These are phyloP conservation scores for Tetragonula clypearis DNA, from an alignment of 1,140 invertebrate species.

Conservation along the genomic window DNA sequence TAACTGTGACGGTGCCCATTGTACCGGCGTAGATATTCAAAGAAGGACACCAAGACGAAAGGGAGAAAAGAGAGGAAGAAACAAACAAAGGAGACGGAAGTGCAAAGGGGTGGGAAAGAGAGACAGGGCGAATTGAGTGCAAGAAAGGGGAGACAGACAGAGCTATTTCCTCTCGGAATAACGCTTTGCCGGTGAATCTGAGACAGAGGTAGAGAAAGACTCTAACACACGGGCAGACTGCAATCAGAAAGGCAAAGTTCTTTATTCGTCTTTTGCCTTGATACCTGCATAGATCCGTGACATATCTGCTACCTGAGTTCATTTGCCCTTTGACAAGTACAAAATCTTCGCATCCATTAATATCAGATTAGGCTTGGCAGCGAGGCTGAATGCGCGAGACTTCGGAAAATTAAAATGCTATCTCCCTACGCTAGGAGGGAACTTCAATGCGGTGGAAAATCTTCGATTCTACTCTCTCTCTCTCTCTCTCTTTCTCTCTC, in stretches of 20 bases:
- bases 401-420: not conserved
- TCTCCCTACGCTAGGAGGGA: not conserved
- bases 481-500: too few relatives aligned
- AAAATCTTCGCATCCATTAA: conserved; percentile 36
- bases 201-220: conserved; percentile 38
- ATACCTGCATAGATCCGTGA: conserved; percentile 46
- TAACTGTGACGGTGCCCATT: not conserved
- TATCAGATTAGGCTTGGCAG: conserved; percentile 27
- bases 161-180: conserved; percentile 47
- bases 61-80: conserved; percentile 4
- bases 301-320: conserved; percentile 44
- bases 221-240: conserved; percentile 44
- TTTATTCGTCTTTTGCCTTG: conserved; percentile 36
- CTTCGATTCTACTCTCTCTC: not conserved
- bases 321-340: conserved; percentile 50
- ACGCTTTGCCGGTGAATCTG: conserved; percentile 49
- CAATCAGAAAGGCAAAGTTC: conserved; percentile 60
- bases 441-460: too few relatives aligned
- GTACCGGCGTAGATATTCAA: not conserved
- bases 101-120: not conserved
- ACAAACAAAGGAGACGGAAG: not conserved
- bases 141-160: conserved; percentile 34
- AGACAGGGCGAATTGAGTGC: not conserved
- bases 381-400: not conserved
- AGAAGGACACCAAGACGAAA: too few relatives aligned